These are phyloP conservation scores for Criorhina ranunculi DNA, from an alignment of 2,888 invertebrate genomes.

Conservation along the genomic window DNA sequence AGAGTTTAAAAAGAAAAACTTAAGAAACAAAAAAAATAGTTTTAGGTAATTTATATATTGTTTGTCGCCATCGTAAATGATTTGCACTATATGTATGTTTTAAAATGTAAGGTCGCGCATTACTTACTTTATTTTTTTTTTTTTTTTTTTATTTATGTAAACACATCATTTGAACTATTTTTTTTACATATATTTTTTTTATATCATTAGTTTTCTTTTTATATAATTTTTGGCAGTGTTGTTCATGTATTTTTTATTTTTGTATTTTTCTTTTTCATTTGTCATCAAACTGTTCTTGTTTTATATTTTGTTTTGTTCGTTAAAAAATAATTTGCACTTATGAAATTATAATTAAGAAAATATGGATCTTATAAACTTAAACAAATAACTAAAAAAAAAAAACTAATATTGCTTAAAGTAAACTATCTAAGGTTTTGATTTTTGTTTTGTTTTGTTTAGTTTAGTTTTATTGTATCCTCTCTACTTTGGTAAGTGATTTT, in stretches of 20 bases:
- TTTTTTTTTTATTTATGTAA: conserved; percentile 67
- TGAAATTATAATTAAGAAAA: conserved; percentile 58
- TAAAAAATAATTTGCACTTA: conserved; percentile 76
- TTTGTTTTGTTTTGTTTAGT: too few species aligned
- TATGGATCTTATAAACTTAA: conserved; percentile 16
- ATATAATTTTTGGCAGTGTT: conserved; percentile 76
- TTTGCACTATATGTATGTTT: conserved; percentile 75
- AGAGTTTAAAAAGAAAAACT: conserved; percentile 60
- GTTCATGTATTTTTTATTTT: conserved; percentile 60
- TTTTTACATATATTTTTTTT: conserved; percentile 10
- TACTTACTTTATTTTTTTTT: conserved; percentile 62
- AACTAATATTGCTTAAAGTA: conserved; percentile 66
- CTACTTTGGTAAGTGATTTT: conserved; percentile 74
- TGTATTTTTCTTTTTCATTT: conserved; percentile 64
- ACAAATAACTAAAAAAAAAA: conserved; percentile 26
- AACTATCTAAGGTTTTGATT: conserved; percentile 53
- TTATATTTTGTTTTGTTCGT: conserved; percentile 49
- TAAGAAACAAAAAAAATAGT: conserved; percentile 74
- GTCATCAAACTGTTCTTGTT: conserved; percentile 47
- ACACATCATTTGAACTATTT: conserved; percentile 75
- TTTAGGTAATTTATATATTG: conserved; percentile 57
- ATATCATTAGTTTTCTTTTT: conserved; percentile 59
- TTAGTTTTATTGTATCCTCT: conserved; percentile 54
- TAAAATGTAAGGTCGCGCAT: conserved; percentile 75
- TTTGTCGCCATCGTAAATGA: conserved; percentile 72